These are phyloP conservation scores for Arbacia lixula DNA, from an alignment of 53 echinoderm and acorn worm genomes.

Conservation along the genomic window DNA sequence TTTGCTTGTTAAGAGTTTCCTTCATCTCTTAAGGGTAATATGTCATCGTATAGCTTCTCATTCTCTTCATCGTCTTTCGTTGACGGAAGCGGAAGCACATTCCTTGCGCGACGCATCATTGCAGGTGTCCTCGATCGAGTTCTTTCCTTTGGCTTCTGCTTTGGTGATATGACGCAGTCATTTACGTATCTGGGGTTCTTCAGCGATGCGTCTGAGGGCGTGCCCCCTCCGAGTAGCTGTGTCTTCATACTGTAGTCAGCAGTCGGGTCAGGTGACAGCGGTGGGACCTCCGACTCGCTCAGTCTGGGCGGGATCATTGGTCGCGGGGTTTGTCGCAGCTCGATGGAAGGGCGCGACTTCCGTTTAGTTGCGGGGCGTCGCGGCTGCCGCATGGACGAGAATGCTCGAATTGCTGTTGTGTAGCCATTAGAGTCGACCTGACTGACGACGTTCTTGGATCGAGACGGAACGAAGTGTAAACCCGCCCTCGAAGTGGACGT, in stretches of 20 bases:
- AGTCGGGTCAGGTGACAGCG: slow-evolving; percentile 49
- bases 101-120: slow-evolving; percentile 21
- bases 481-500: background rate
- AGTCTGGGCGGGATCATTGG: slow-evolving; percentile 43
- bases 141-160: slow-evolving; percentile 46
- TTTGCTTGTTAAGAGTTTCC: too few relatives aligned
- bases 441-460: slow-evolving; percentile 4
- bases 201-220: background rate
- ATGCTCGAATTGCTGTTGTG: slow-evolving; percentile 35
- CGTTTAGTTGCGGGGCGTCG: slow-evolving; percentile 36
- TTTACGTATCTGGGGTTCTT: slow-evolving; percentile 42
- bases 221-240: background rate
- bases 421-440: slow-evolving; percentile 45
- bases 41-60: slow-evolving; percentile 52
- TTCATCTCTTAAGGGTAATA: slow-evolving; percentile 6
- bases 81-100: slow-evolving; percentile 16
- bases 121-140: slow-evolving; percentile 43
- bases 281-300: slow-evolving; percentile 38
- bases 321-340: slow-evolving; percentile 31
- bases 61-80: slow-evolving; percentile 8
- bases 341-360: slow-evolving; percentile 37
- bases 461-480: background rate
- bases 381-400: slow-evolving; percentile 51
- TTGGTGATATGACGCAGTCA: slow-evolving; percentile 41
- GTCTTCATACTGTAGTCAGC: slow-evolving; percentile 37